These are phyloP conservation scores for Alosa alosa DNA, from an alignment of 2,113 vertebrate species.

Conservation along the genomic window DNA sequence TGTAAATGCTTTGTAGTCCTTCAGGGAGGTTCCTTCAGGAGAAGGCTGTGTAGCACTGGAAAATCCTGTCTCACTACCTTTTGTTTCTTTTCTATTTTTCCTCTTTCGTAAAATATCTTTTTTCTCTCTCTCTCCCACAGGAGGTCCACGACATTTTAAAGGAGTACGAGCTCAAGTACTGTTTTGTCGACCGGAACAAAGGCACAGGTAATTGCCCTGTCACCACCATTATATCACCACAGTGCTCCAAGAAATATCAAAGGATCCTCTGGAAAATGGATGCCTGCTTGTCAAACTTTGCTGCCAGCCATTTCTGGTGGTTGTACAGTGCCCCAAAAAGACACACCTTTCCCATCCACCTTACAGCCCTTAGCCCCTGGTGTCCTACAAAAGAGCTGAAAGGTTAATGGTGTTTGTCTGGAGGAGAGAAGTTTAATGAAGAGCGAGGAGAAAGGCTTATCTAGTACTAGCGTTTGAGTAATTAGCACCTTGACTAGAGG, in stretches of 20 bases:
- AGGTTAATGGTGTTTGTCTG: slow-evolving; percentile 9
- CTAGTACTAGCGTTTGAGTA: not conserved
- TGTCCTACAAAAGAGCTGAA: not conserved
- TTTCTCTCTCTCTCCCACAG: slow-evolving; percentile 65
- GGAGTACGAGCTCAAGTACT: slow-evolving; percentile 95
- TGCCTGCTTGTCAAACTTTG: not conserved
- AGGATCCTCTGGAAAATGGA: not conserved
- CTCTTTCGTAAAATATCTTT: slow-evolving; percentile 18
- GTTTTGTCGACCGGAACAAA: slow-evolving; percentile 98
- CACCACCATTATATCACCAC: not conserved
- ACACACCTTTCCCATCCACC: not conserved
- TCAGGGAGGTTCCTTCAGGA: not conserved
- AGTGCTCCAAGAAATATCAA: not conserved
- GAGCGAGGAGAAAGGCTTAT: not conserved
- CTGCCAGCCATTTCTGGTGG: not conserved
- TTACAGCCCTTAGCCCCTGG: not conserved
- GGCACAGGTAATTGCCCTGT: slow-evolving; percentile 83
- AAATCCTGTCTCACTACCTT: not conserved
- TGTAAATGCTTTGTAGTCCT: slow-evolving; percentile 9
- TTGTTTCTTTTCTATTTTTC: slow-evolving; percentile 2
- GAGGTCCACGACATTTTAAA: slow-evolving; percentile 93
- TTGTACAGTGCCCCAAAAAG: not conserved
- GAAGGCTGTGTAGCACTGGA: not conserved
- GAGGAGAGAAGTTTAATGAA: not conserved
- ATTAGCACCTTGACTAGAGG: not conserved